These are phyloP conservation scores for Urechis unicinctus DNA, from an alignment of 2,888 invertebrate genomes.

Conservation along the genomic window DNA sequence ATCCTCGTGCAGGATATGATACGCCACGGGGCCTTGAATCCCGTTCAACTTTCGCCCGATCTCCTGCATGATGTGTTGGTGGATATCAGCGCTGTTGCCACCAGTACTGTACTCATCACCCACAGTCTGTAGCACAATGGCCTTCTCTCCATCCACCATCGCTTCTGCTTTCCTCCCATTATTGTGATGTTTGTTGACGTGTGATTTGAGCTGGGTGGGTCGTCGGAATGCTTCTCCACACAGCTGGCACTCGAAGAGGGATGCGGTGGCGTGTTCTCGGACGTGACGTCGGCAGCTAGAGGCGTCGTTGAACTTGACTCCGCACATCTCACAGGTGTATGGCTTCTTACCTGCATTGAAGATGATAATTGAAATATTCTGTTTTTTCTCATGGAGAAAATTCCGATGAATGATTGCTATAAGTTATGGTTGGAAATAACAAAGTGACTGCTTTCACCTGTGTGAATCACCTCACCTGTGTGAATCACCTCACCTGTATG, in stretches of 20 bases:
- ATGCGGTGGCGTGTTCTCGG: background rate
- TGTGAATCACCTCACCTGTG: too few species aligned
- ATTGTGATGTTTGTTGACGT: too few species aligned
- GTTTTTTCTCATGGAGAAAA: too few species aligned
- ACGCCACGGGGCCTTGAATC: conserved; percentile 10
- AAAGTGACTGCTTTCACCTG: too few species aligned
- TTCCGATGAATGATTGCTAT: too few species aligned
- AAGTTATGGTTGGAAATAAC: too few species aligned
- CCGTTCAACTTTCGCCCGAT: background rate
- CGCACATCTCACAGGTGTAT: conserved; percentile 37
- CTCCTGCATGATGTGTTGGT: background rate
- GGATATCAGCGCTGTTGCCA: background rate
- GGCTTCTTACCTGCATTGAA: conserved; percentile 36
- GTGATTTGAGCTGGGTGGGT: background rate
- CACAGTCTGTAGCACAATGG: too few species aligned
- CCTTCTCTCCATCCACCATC: too few species aligned
- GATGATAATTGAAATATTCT: too few species aligned
- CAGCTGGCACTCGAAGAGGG: background rate
- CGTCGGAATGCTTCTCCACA: background rate
- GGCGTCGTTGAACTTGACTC: conserved; percentile 36
- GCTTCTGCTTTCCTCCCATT: too few species aligned
- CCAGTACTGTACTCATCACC: too few species aligned
- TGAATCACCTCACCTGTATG: too few species aligned
- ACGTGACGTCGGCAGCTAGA: conserved; percentile 26
- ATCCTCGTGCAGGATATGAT: conserved; percentile 15